Conservation (phyloP, 2,797 vertebrate genomes). For the Melanogrammus aeglefinus region DNA sequence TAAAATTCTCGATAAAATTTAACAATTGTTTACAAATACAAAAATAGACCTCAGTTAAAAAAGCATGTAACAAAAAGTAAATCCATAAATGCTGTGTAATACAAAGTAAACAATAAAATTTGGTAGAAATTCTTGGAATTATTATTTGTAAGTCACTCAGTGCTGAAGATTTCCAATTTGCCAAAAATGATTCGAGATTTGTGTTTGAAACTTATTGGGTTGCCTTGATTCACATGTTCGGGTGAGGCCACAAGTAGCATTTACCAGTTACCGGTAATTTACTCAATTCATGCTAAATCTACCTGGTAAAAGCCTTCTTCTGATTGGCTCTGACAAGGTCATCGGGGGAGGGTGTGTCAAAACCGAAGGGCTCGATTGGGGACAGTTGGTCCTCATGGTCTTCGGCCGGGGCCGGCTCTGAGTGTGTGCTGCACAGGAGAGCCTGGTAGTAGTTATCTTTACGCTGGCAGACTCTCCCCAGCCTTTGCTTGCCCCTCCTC, state of each 20-base stretch:
- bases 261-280: too few relatives aligned
- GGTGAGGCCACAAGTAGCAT: not conserved
- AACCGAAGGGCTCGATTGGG: constrained; percentile 83
- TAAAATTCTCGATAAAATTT: constrained; percentile 43
- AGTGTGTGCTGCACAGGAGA: constrained; percentile 74
- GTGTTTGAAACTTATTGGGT: not conserved
- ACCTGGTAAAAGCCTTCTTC: constrained; percentile 87
- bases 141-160: constrained; percentile 1
- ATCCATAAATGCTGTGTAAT: constrained; percentile 1
- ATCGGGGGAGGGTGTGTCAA: constrained; percentile 93
- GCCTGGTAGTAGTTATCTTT: constrained; percentile 56
- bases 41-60: constrained; percentile 51
- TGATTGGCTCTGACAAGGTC: constrained; percentile 90
- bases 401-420: constrained; percentile 69
- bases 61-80: constrained; percentile 19
- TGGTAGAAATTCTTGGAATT: not conserved
- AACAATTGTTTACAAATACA: constrained; percentile 31
- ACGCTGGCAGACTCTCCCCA: constrained; percentile 24
- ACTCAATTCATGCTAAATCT: constrained; percentile 38
- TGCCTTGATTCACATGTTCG: constrained; percentile 2
- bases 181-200: constrained; percentile 7
- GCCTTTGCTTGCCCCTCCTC: constrained; percentile 51
- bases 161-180: constrained; percentile 36
- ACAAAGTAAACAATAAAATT: constrained; percentile 4
- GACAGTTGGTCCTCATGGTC: constrained; percentile 62